Percentiles rank a stretch among this genome's conserved stretches.
phyloP scores from a whole-genome alignment of 2,797 vertebrate species.

The Cirrhinus molitorella region DNA sequence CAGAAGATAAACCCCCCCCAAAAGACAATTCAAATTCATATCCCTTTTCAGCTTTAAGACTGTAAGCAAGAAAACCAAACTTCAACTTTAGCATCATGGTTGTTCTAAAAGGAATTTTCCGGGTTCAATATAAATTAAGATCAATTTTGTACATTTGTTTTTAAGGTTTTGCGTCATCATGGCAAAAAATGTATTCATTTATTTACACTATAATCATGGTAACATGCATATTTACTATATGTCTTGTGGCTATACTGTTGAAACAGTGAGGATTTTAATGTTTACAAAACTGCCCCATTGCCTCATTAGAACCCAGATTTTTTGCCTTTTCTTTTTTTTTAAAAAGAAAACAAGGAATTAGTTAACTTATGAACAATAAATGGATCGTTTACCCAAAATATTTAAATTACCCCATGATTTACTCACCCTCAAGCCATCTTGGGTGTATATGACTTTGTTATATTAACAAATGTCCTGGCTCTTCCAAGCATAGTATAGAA shows the following conservation, averaged over 20 bases:
- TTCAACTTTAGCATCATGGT: conserved; percentile 6
- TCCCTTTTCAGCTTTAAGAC: conserved; percentile 37
- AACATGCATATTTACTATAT: neutral
- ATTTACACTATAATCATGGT: neutral
- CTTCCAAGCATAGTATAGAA: too few species aligned
- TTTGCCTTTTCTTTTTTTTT: neutral
- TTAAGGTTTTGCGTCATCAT: too few species aligned
- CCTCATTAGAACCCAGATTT: neutral
- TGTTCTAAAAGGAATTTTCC: neutral
- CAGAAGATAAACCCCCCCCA: conserved; percentile 20
- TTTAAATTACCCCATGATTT: too few species aligned
- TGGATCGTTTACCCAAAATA: too few species aligned
- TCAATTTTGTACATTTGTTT: neutral
- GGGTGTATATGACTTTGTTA: too few species aligned
- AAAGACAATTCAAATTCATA: conserved; percentile 31
- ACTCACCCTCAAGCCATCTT: too few species aligned
- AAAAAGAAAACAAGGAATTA: neutral
- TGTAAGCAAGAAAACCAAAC: conserved; percentile 7
- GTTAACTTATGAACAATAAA: neutral
- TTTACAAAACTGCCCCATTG: neutral
- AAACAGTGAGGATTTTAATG: neutral
- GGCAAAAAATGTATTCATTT: neutral
- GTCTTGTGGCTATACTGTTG: neutral
- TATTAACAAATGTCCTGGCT: too few species aligned
- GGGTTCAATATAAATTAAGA: conserved; percentile 5